Base-by-base conservation (phyloP, 2,797 vertebrate species). In the Rhynchonycteris naso region DNA sequence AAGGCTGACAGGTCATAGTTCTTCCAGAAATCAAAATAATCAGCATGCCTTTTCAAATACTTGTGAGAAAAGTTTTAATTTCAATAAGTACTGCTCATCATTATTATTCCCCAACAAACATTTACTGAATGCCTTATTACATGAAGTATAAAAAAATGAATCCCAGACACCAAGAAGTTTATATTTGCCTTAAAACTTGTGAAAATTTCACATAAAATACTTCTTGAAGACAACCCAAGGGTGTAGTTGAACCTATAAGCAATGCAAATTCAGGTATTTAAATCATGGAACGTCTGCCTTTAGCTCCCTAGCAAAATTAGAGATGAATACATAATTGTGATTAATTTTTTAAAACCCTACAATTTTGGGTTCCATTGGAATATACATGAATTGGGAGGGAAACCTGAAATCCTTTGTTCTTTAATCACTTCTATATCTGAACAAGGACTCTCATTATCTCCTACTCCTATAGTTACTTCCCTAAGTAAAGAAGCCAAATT, bases 131-230 rank as follows among this genome's bases (percentile, higher is more conserved):
- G 14, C 9, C 63, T 85, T 89, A 93, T 7, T 81, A 66, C 63
- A 81, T 78, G 30, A 66, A 12, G 14, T 76, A 94, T 59, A 91
- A 93, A 89, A 88, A 94, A 74, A 84, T 33, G 93, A 93, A 95
- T 59, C 38, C 90, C 86, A 84, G 87, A 69, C 85, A 10, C 71
- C 38, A 95, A 69, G 52, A 71, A 89, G 33, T 54, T 93, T 94
- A 71, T 69, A 80, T 91, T 81, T 79, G 30, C 50, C 71, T 86
- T 95, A 81, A 93, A 91, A 87, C 47, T 71, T 93, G 13, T 80
- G 68, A 54, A 84, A 69, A 88, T 85, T 95, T 94, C 74, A 85
- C 21, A 92, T 89, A 63, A 96, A 94, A 85, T 82, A 52, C 24
- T 93, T 90, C 61, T 71, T 72, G 15, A 78, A 88, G 74, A 88